Base-by-base conservation (phyloP, 2,888 invertebrate genomes). In the Mimachlamys varia region DNA sequence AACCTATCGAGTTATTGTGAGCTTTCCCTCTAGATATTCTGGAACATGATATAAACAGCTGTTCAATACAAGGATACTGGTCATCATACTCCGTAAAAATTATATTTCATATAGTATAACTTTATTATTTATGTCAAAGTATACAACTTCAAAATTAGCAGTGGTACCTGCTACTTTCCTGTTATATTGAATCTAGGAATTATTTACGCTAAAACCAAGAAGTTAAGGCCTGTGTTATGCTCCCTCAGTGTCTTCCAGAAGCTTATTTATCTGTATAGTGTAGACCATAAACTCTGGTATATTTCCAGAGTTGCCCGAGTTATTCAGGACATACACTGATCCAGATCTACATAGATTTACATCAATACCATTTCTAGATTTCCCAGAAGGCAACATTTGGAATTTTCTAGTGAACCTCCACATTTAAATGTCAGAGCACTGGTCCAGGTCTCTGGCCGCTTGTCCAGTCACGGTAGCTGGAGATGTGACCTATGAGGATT, bases 291-390 rank as follows among this genome's bases (percentile, higher is more conserved):
- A n/a, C 58, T 7, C n/a, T 19, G 22, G 15, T 17, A 58, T 19
- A 22, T 58, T n/a, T 58, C n/a, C 58, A 53, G 53, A 19, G 19
- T 44, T 44, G 44, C 44, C 53, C 17, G 27, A 76, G 76, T 76
- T 76, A 33, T 76, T 15, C 76, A 19, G 13, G 7, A 76, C 33
- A 33, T 76, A 76, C 10, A 76, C 76, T 33, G 76, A 76, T 76
- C 12, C 76, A 76, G 33, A 76, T 76, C 76, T 76, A 76, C 33
- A 76, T 76, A 76, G 76, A 76, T 76, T 76, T 33, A 76, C 76
- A 76, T 76, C 76, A 5, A 33, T 76, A 76, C 76, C 76, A 76
- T 76, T 76, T 76, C 27, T 33, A 76, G 76, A 76, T 76, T 76
- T 76, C 76, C 76, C 76, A 76, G 76, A 76, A 76, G 76, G 76